Base-by-base conservation (phyloP, 2,888 invertebrate genomes). In the Dusona sp. region DNA sequence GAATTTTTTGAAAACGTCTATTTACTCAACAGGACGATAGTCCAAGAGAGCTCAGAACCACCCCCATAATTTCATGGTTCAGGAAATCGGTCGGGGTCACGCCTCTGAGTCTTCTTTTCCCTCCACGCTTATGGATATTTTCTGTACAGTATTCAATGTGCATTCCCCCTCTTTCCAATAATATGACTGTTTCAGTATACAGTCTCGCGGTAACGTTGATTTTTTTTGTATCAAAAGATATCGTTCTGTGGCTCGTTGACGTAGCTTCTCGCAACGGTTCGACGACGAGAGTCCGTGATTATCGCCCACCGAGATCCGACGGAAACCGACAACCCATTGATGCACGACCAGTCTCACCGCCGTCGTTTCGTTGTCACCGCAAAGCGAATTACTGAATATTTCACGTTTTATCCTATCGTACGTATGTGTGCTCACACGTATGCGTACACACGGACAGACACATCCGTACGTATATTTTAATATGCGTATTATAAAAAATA, bases 241-340 rank as follows among this genome's bases (percentile, higher is more conserved):
- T 74, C 81, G 73, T 83, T 83, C 78, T 36, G 65, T 65, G 29
- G 70, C 82, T 83, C 80, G 64, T 65, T 73, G 64, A 38, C 79
- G 64, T 73, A 64, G 65, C 45, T 45, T 70, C 36, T 77, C 48
- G 73, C 64, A 78, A 82, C 87, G 86, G 77, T 84, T 84, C 86
- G 86, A 84, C 70, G 84, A 86, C 86, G 86, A 81, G 84, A 81
- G 84, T 25, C 80, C 85, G 87, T 90, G 90, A 91, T 92, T 92
- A 91, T 91, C 91, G 89, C 88, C 88, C 86, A 83, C 86, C 85
- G 89, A 88, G 89, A 90, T 89, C 89, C 90, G 87, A 91, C 91
- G 91, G 91, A 92, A 92, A 91, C 91, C 91, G 91, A 91, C 91
- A 91, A 91, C 88, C 90, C 91, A 91, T 91, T 91, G 91, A 91